These are phyloP conservation scores for Motacilla tschutschensis DNA, from an alignment of 2,113 vertebrate genomes.

Conservation along the genomic window DNA sequence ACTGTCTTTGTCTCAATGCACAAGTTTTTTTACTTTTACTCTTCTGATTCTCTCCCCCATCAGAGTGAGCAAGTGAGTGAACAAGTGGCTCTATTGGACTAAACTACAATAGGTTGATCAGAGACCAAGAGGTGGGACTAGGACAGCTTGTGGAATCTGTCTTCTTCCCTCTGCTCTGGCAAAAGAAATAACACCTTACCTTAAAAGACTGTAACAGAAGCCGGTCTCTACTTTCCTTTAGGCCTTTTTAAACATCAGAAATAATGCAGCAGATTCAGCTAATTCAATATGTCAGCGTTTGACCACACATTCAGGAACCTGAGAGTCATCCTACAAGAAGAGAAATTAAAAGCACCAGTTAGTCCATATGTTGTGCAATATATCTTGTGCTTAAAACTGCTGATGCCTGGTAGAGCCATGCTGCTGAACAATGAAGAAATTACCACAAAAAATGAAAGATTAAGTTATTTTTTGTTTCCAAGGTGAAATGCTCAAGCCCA, in stretches of 20 bases:
- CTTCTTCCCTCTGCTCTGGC: neutral
- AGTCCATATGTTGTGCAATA: neutral
- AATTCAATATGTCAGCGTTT: neutral
- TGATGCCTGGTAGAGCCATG: neutral
- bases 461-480: neutral
- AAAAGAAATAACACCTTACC: neutral
- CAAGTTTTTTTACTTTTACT: neutral
- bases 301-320: neutral
- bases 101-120: neutral
- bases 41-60: neutral
- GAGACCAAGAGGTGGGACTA: neutral
- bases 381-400: neutral
- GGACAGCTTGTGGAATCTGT: neutral
- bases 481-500: neutral
- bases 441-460: neutral
- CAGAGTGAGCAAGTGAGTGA: neutral
- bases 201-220: neutral
- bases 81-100: neutral
- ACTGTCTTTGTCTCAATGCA: neutral
- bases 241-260: neutral
- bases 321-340: neutral
- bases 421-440: neutral
- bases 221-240: neutral
- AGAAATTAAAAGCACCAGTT: neutral
- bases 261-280: neutral